Evolutionary conservation across 2,113 vertebrate species (phyloP).

Genomic region (Edolisoma coerulescens): DNA sequence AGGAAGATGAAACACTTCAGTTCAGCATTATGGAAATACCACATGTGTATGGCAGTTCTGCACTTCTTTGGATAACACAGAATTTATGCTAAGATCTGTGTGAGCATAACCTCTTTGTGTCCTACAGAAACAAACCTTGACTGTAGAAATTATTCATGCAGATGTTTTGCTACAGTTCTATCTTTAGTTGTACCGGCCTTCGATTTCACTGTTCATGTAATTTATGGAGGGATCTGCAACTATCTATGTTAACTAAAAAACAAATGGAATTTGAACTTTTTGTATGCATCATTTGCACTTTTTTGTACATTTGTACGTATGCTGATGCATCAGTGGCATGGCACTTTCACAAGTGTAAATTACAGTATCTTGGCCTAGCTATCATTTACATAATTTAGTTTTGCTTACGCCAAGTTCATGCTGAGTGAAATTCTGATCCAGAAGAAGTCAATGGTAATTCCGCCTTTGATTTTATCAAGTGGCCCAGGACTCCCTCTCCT

Average conservation of each 20-base stretch:
- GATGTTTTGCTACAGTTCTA: background rate
- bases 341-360: background rate
- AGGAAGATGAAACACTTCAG: background rate
- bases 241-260: background rate
- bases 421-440: background rate
- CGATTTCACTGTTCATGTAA: background rate
- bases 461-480: background rate
- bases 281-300: too few relatives aligned
- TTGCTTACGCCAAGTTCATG: background rate
- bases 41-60: background rate
- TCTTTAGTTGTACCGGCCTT: background rate
- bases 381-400: background rate
- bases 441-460: background rate
- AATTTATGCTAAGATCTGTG: background rate
- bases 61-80: background rate
- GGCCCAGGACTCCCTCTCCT: background rate
- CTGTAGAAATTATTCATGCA: background rate
- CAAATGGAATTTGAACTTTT: background rate
- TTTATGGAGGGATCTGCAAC: background rate
- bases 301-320: too few relatives aligned
- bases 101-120: background rate
- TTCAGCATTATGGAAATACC: background rate
- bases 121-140: background rate
- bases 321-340: background rate
- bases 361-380: background rate